These are phyloP conservation scores for Diaprepes abbreviatus DNA, from an alignment of 2,888 invertebrate species.

Conservation along the genomic window DNA sequence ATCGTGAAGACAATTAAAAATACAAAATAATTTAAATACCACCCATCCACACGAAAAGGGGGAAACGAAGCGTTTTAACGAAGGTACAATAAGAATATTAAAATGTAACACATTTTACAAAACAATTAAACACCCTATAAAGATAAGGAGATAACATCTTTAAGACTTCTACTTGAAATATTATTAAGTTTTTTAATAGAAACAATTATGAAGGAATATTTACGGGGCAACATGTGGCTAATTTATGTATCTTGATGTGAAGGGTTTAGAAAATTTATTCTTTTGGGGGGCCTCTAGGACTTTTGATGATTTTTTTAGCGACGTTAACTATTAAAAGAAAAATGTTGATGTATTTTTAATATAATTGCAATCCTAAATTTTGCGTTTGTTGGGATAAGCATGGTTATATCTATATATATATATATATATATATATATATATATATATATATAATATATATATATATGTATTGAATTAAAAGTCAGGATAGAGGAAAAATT, in stretches of 20 bases:
- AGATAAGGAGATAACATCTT: conserved; percentile 42
- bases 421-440: too few species aligned
- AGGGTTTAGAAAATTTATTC: conserved; percentile 20
- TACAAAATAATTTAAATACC: conserved; percentile 5
- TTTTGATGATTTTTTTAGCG: conserved; percentile 5
- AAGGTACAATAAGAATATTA: conserved; percentile 37
- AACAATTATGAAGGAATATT: conserved; percentile 38
- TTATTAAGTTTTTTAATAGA: conserved; percentile 42
- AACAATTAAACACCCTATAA: conserved; percentile 49
- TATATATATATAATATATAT: too few species aligned
- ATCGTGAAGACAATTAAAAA: not conserved
- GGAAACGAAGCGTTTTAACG: conserved; percentile 35
- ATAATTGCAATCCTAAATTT: too few species aligned
- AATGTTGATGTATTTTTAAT: too few species aligned
- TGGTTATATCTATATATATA: too few species aligned
- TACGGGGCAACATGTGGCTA: conserved; percentile 33
- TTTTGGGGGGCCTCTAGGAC: not conserved
- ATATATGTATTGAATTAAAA: too few species aligned
- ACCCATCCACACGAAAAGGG: conserved; percentile 21
- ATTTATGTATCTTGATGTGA: conserved; percentile 39
- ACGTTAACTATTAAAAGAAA: too few species aligned
- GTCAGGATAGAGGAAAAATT: too few species aligned
- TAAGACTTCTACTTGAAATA: conserved; percentile 37
- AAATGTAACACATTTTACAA: conserved; percentile 47
- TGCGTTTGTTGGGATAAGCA: too few species aligned